phyloP scores from a whole-genome alignment of 2,797 vertebrate genomes.

The Kryptopterus vitreolus region DNA sequence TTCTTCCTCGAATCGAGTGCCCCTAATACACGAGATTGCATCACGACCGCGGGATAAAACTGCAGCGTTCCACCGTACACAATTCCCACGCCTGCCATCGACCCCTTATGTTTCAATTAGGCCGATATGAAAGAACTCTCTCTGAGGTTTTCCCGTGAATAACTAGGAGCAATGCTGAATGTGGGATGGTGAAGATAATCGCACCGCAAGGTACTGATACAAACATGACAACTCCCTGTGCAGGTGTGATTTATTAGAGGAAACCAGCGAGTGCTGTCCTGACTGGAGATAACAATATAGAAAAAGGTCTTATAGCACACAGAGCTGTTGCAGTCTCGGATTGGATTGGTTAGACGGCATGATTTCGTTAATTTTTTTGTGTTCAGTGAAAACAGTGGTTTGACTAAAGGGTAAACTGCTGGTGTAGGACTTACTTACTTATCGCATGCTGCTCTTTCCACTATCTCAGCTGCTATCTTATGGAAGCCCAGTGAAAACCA shows the following conservation, averaged over 20 bases:
- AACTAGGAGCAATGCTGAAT: constrained; percentile 23
- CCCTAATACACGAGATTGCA: constrained; percentile 59
- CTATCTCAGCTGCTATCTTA: too few relatives aligned
- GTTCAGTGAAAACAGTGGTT: background rate
- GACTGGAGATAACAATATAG: background rate
- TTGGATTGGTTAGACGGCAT: background rate
- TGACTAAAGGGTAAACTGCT: background rate
- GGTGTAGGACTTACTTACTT: too few relatives aligned
- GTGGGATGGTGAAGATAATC: constrained; percentile 21
- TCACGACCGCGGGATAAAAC: constrained; percentile 51
- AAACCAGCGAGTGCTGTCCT: constrained; percentile 22
- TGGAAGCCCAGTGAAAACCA: too few relatives aligned
- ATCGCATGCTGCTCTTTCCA: too few relatives aligned
- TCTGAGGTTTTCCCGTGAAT: constrained; percentile 17
- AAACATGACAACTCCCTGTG: constrained; percentile 23
- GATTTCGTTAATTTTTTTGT: too few relatives aligned
- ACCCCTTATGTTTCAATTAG: constrained; percentile 20
- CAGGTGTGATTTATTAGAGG: constrained; percentile 39
- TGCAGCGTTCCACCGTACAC: background rate
- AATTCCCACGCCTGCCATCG: background rate
- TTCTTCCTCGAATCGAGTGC: constrained; percentile 28
- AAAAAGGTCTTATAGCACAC: background rate
- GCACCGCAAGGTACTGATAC: constrained; percentile 23
- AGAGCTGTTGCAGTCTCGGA: background rate
- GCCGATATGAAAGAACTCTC: constrained; percentile 4